Conservation (phyloP, 2,888 invertebrate genomes). For the Alviniconcha strummeri region DNA sequence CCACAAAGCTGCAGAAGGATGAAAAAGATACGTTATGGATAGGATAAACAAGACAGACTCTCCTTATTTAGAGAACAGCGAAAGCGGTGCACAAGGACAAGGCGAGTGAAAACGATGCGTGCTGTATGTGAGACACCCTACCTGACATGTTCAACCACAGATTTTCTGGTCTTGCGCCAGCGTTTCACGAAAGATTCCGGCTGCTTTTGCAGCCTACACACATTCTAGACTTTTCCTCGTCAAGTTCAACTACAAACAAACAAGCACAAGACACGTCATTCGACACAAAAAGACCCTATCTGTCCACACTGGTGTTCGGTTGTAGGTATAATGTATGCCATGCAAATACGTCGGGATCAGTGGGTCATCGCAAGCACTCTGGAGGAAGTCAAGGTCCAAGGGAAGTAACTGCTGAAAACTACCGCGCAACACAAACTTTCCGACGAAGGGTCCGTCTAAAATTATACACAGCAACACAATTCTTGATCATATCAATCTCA, state of each 20-base stretch:
- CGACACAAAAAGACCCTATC: conserved; percentile 23
- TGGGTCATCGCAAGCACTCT: conserved; percentile 32
- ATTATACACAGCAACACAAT: not conserved
- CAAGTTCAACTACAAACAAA: conserved; percentile 33
- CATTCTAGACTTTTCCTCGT: not conserved
- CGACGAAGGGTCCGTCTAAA: not conserved
- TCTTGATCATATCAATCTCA: too few species aligned
- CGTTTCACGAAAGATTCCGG: conserved; percentile 20
- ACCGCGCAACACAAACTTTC: conserved; percentile 33
- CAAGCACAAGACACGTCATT: conserved; percentile 37
- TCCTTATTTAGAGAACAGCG: conserved; percentile 36
- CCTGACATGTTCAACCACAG: conserved; percentile 28
- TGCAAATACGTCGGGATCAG: conserved; percentile 34
- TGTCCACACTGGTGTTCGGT: conserved; percentile 35
- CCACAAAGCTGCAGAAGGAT: too few species aligned
- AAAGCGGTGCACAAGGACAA: conserved; percentile 33
- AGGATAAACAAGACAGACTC: conserved; percentile 7
- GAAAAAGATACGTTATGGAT: too few species aligned
- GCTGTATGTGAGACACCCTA: conserved; percentile 6
- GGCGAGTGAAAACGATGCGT: not conserved
- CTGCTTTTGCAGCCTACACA: not conserved
- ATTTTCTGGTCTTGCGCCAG: conserved; percentile 32
- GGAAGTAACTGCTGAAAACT: conserved; percentile 30
- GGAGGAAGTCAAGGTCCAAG: conserved; percentile 26
- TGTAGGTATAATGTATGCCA: conserved; percentile 37